Evolutionary conservation across 1,140 invertebrate genomes (phyloP), one percentile per base, ranked within the genome.

Genomic region (Bombus soroeensis): DNA sequence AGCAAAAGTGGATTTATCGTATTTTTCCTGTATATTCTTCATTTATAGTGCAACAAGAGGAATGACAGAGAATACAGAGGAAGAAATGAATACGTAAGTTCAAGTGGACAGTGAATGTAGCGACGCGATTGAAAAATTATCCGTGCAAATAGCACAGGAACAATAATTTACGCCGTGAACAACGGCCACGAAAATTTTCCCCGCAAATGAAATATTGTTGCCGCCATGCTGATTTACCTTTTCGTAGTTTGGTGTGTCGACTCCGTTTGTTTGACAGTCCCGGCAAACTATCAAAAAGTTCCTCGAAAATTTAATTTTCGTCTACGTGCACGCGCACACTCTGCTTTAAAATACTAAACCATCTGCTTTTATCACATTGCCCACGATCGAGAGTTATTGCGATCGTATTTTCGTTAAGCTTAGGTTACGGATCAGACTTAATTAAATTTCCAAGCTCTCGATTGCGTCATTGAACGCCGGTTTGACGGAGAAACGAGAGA

Each of bases 321-420:
- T 18, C 28, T 15, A 15, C 32, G 32, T 37, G 12, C 13, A 6
- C 12, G 25, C 39, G 28, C 10, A 22, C 1, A 1, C 15, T n/a
- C 1, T n/a, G 1, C 43, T 37, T n/a, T n/a, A 53, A 82, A 82
- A 66, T 47, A 37, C 15, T 28, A 28, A 13, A 13, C 32, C n/a
- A 39, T 39, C 18, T 15, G 32, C 25, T 66, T 41, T 74, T 47
- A 53, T 47, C 32, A 22, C 34, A 9, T 22, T 22, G 4, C 37
- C 1, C 39, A 5, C 0, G 25, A 28, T 32, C n/a, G 59, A 47
- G 41, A 34, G 34, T 76, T 76, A 76, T 66, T 18, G 72, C 32
- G 25, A 37, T 41, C 80, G 32, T 43, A 37, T 83, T 76, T 59
- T 76, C 72, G 47, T 83, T 76, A 66, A 76, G 81, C 62, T 83